Conservation (phyloP, 2,113 vertebrate genomes). For the Anas platyrhynchos region DNA sequence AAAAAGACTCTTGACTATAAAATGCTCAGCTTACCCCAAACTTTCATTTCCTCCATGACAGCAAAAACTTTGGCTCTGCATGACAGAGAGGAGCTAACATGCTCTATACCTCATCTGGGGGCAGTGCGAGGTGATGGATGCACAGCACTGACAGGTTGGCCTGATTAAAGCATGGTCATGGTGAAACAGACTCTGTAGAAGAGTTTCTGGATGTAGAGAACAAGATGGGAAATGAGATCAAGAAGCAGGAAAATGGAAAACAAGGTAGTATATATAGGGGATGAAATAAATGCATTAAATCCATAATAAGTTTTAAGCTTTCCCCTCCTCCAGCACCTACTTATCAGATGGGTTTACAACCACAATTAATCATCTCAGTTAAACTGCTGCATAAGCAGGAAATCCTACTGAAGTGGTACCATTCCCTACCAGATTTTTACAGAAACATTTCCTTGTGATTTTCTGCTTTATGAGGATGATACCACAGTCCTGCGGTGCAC, state of each 20-base stretch:
- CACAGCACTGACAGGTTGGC: background rate
- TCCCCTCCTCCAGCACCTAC: background rate
- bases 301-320: background rate
- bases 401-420: background rate
- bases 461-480: background rate
- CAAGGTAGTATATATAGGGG: background rate
- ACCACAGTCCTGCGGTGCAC: background rate
- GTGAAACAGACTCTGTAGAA: background rate
- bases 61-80: background rate
- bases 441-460: background rate
- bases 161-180: background rate
- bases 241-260: background rate
- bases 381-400: background rate
- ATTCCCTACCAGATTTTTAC: background rate
- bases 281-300: background rate
- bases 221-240: background rate
- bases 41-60: background rate
- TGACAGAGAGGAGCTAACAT: background rate
- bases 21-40: too few relatives aligned
- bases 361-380: background rate
- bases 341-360: background rate
- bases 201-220: background rate
- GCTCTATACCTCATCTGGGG: background rate
- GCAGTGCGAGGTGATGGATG: fast-evolving
- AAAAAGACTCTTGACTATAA: background rate